These are phyloP conservation scores for Solea senegalensis DNA, from an alignment of 2,113 vertebrate genomes.

Conservation along the genomic window DNA sequence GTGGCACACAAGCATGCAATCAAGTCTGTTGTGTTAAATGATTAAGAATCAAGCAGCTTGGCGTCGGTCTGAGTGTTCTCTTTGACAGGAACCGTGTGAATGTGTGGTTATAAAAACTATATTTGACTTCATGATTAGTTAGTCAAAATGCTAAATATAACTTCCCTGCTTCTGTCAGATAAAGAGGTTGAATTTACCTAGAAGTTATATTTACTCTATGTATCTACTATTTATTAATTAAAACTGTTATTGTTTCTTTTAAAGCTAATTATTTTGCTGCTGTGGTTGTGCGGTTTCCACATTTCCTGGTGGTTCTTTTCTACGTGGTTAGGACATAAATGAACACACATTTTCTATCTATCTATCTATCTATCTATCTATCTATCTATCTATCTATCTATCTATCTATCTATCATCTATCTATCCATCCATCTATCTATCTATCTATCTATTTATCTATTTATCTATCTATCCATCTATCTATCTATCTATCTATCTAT, in stretches of 20 bases:
- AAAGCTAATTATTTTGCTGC: conserved; percentile 6
- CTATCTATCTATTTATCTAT: too few species aligned
- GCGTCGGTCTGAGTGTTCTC: background rate
- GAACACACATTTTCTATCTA: background rate
- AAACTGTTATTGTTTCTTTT: background rate
- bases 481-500: too few species aligned
- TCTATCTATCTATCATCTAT: too few species aligned
- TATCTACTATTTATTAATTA: background rate
- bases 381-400: too few species aligned
- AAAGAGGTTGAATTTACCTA: too few species aligned
- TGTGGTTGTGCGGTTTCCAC: background rate
- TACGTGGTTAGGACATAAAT: conserved; percentile 36
- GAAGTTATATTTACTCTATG: background rate
- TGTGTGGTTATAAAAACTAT: too few species aligned
- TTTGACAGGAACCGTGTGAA: background rate
- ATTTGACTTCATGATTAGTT: background rate
- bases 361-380: too few species aligned
- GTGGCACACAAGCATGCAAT: background rate
- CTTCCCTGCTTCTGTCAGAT: background rate
- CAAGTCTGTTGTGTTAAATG: background rate
- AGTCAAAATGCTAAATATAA: background rate
- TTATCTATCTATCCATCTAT: too few species aligned
- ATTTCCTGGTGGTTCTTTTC: background rate
- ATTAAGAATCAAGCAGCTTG: background rate
- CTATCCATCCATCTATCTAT: too few species aligned